Base-by-base conservation (phyloP, 2,113 vertebrate genomes). In the Oncorhynchus tshawytscha region DNA sequence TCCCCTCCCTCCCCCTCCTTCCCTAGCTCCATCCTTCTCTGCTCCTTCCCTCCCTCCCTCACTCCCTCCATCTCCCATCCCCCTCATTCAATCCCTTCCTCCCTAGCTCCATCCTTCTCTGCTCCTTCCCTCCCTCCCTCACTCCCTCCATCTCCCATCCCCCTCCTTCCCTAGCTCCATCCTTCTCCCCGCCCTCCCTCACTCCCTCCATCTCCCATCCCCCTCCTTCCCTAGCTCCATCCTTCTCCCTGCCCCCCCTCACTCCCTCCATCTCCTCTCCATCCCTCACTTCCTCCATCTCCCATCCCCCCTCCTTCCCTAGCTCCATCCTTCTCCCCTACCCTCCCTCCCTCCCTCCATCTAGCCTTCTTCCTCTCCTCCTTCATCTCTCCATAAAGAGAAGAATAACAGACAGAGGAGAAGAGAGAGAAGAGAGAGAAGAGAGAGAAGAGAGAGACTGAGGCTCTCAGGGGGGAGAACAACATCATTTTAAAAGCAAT, bases 401-500 rank as follows among this genome's bases (percentile, higher is more conserved):
- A 7, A 45, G 39, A 45, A 70, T 48, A 70, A 70, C 39, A 24
- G 39, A 27, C 18, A 49, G 7, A 48, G 2, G 39, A 48, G 39
- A 66, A 9, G 39, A 45, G 39, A 45, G 2, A 45, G 39, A 45
- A 66, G 27, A 67, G 24, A 67, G 15, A 27, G 48, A 67, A 66
- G 45, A 54, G 70, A 11, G 27, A 64, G 18, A 69, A 48, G 59
- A 68, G 25, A 72, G 60, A 83, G 79, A 27, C 8, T 20, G 68
- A 11, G 20, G 68, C 16, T 24, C 3, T n/a, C n/a, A 78, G 80
- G 74, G 77, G 77, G 78, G 83, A 84, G 82, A 91, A 90, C 88
- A 90, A 90, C 85, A 88, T 89, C 81, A 87, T 91, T 89, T 88
- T 92, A 90, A 91, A 92, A 92, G 92, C 92, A 93, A 93, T 93